Base-by-base conservation (phyloP, 2,797 vertebrate species). In the Lemur catta region DNA sequence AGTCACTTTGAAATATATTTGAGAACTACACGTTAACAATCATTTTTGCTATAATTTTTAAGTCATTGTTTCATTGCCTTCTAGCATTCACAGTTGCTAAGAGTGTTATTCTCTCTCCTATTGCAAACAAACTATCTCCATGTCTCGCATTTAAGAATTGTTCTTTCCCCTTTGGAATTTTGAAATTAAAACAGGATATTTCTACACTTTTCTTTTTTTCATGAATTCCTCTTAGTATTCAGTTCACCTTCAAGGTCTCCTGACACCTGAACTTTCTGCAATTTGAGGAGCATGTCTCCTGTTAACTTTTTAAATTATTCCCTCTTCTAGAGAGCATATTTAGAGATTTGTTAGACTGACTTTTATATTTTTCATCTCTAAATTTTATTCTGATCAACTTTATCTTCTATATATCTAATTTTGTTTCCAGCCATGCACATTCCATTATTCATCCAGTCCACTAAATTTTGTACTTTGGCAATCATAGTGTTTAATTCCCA, bases 331-430 rank as follows among this genome's bases (percentile, higher is more conserved):
- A 81, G 57, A 91, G 78, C 17, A 48, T 84, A 26, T 52, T 48
- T 59, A 63, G 75, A 93, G 33, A 48, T 59, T 63, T 69, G 26
- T 55, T 94, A 50, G 91, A 84, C n/a, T 81, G 85, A 50, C 1
- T 76, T 82, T 76, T 67, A 28, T 81, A 55, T n/a, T 96, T 93
- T 85, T 91, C 43, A 76, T 50, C 91, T 91, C 30, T 72, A n/a
- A 72, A 79, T 41, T 76, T 90, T 55, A 84, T 41, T 63, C 41
- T 76, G 50, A 20, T 75, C 74, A 92, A 61, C 67, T 94, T 93
- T 55, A 48, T 95, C 46, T 94, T 85, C 55, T 38, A 89, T 41
- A 84, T 69, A 71, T 76, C 30, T n/a, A 38, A 74, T 72, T 88
- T 79, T 92, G 26, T 82, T 96, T 96, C 84, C 6, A 80, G 46